phyloP scores from a whole-genome alignment of 1,140 invertebrate species.

The Danaus plexippus region DNA sequence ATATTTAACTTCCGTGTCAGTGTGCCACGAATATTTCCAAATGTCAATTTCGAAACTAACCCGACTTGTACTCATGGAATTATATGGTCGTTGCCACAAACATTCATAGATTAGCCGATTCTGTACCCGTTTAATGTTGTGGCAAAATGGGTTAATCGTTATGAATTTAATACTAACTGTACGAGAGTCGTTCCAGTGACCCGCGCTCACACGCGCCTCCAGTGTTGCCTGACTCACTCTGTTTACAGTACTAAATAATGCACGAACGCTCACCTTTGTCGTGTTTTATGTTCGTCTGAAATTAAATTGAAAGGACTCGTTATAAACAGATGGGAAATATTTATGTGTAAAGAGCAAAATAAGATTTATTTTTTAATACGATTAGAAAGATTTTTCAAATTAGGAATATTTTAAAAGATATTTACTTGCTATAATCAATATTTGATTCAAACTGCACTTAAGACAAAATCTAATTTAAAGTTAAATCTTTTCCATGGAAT shows the following conservation, averaged over 20 bases:
- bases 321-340: too few relatives aligned
- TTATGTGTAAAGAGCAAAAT: too few relatives aligned
- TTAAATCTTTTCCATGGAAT: too few relatives aligned
- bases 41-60: constrained; percentile 9
- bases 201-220: constrained; percentile 17
- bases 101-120: constrained; percentile 33
- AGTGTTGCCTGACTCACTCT: constrained; percentile 32
- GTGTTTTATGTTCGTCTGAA: too few relatives aligned
- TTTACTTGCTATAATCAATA: too few relatives aligned
- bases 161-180: constrained; percentile 42
- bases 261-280: constrained; percentile 7
- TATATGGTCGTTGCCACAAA: constrained; percentile 31
- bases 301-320: too few relatives aligned
- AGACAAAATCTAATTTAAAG: too few relatives aligned
- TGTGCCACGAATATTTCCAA: constrained; percentile 4
- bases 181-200: constrained; percentile 44
- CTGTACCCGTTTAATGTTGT: constrained; percentile 38
- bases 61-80: constrained; percentile 11
- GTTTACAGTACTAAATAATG: constrained; percentile 34
- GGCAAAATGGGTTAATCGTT: constrained; percentile 54
- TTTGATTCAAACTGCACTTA: too few relatives aligned
- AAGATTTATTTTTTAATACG: too few relatives aligned
- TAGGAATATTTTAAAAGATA: too few relatives aligned
- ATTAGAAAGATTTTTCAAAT: too few relatives aligned
- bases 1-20: constrained; percentile 14